Evolutionary conservation across 2,113 vertebrate species (phyloP).

Genomic region (Solea solea): DNA sequence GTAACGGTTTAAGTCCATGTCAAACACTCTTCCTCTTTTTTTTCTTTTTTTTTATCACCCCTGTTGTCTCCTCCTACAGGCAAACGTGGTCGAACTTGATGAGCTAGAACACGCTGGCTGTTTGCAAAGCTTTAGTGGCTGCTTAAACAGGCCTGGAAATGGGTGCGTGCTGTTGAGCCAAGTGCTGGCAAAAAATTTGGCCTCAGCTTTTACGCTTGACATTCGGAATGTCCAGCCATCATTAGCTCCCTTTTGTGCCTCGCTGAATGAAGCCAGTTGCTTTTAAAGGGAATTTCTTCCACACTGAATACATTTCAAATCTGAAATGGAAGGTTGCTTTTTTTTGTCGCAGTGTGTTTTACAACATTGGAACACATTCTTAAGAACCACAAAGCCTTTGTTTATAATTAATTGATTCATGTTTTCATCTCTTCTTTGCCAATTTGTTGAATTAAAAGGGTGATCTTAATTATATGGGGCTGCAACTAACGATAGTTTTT

Average conservation of each 20-base stretch:
- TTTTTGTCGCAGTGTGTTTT: background rate
- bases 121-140: constrained; percentile 50
- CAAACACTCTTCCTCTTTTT: background rate
- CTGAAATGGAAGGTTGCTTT: background rate
- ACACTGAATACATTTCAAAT: background rate
- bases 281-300: background rate
- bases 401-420: background rate
- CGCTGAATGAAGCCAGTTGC: background rate
- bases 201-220: constrained; percentile 27
- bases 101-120: constrained; percentile 34
- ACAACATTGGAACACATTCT: background rate
- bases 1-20: constrained; percentile 15
- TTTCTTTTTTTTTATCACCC: constrained; percentile 8
- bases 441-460: background rate
- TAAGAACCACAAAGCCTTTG: background rate
- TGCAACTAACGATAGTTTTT: too few species aligned
- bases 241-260: background rate
- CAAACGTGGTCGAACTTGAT: constrained; percentile 35
- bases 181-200: constrained; percentile 25
- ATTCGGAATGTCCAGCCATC: background rate
- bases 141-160: constrained; percentile 46
- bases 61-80: constrained; percentile 1
- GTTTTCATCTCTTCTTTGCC: background rate
- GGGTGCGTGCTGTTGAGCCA: constrained; percentile 12
- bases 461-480: background rate